Conservation (phyloP, 2,113 vertebrate species). For the Aptenodytes forsteri region DNA sequence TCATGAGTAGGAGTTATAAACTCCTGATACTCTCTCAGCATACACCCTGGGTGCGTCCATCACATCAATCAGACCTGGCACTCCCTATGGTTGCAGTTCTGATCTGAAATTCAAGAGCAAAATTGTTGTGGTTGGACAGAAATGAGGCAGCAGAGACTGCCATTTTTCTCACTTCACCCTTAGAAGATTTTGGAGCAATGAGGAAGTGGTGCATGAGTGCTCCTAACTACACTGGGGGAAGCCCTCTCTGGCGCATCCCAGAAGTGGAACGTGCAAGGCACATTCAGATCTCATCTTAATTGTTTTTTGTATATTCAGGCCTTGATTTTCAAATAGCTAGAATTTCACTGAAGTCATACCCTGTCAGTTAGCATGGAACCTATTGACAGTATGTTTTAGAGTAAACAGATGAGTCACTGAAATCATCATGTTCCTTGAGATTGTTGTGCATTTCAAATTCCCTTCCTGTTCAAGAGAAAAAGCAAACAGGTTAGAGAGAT, state of each 20-base stretch:
- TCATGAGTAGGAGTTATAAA: background rate
- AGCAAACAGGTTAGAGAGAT: background rate
- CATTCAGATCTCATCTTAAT: background rate
- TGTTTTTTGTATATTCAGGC: background rate
- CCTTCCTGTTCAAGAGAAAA: background rate
- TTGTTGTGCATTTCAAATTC: background rate
- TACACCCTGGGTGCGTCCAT: constrained; percentile 34
- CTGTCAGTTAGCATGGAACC: background rate
- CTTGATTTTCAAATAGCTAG: background rate
- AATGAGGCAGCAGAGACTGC: background rate
- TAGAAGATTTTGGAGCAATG: background rate
- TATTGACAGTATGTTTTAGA: background rate
- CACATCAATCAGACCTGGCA: background rate
- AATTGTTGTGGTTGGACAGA: background rate
- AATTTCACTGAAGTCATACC: background rate
- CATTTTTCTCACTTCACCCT: background rate
- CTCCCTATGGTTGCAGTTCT: background rate
- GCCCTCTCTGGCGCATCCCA: background rate
- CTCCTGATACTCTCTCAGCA: background rate
- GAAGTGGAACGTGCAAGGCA: background rate
- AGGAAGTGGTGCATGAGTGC: background rate
- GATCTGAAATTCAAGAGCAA: background rate
- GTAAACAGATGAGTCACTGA: constrained; percentile 17
- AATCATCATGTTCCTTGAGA: background rate
- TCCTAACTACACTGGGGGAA: background rate